Conservation (phyloP, 1,140 invertebrate genomes). For the Adelges cooleyi region DNA sequence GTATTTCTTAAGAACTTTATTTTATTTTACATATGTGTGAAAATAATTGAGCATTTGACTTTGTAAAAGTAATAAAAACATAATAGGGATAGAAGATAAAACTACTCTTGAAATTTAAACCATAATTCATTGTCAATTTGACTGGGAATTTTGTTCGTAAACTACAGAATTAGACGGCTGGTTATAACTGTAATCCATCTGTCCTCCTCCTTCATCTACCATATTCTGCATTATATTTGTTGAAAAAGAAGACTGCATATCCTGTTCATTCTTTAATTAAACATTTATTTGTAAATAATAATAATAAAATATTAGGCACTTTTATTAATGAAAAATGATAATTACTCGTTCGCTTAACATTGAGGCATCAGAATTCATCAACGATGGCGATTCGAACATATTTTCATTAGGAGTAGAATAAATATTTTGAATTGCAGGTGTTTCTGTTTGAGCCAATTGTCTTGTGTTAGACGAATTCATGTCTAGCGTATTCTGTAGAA, state of each 20-base stretch:
- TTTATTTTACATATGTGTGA: neutral
- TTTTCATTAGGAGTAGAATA: neutral
- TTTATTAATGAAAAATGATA: no score
- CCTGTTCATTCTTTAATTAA: constrained; percentile 15
- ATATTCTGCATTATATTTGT: constrained; percentile 21
- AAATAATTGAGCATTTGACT: neutral
- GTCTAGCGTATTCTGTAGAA: constrained; percentile 10
- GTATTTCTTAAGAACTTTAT: no score
- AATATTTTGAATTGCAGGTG: neutral
- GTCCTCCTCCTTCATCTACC: constrained; percentile 21
- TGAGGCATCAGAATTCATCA: constrained; percentile 2
- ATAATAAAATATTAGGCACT: no score
- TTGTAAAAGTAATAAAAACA: neutral
- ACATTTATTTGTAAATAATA: no score
- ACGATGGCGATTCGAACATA: neutral
- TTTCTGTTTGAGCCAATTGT: neutral
- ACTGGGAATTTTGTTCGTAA: constrained; percentile 14
- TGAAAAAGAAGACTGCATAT: constrained; percentile 10
- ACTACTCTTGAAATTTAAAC: neutral
- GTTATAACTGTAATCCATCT: neutral
- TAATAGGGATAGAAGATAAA: neutral
- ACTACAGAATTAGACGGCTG: constrained; percentile 2
- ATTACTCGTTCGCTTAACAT: constrained; percentile 3
- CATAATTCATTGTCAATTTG: neutral
- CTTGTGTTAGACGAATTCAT: neutral